A percentile compares a stretch with the other conserved stretches of the same genome.
Evolutionary conservation across 1,140 invertebrate genomes (phyloP).

Genomic region (Bombus confusus): DNA sequence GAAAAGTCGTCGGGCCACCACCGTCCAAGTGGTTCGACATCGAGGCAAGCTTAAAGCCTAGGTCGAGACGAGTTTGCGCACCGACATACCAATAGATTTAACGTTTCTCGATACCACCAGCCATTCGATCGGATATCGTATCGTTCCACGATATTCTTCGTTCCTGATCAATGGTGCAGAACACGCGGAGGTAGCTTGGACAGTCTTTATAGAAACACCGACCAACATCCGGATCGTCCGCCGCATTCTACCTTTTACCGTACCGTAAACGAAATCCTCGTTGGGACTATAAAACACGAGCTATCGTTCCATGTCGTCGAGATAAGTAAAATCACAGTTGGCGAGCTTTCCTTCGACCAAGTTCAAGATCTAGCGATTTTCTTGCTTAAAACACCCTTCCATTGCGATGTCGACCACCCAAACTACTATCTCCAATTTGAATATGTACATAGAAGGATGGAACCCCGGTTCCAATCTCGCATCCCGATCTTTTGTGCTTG

Average conservation of each 20-base stretch:
- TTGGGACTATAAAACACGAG: slow-evolving; percentile 8
- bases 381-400: not conserved
- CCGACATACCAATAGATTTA: slow-evolving; percentile 50
- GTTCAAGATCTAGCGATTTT: slow-evolving; percentile 19
- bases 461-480: not conserved
- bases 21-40: slow-evolving; percentile 14
- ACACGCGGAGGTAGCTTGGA: not conserved
- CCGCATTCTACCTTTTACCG: slow-evolving; percentile 4
- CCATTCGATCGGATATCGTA: slow-evolving; percentile 50
- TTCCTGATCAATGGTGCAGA: slow-evolving; percentile 48
- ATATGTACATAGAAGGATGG: not conserved
- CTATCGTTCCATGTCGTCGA: slow-evolving; percentile 15
- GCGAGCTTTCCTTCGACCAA: not conserved
- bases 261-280: slow-evolving; percentile 43
- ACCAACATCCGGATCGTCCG: slow-evolving; percentile 16
- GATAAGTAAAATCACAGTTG: slow-evolving; percentile 27
- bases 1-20: slow-evolving; percentile 28
- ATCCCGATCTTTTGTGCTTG: not conserved
- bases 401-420: not conserved
- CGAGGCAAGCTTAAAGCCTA: slow-evolving; percentile 45
- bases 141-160: slow-evolving; percentile 40
- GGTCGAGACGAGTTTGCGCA: slow-evolving; percentile 29
- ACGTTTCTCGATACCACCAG: slow-evolving; percentile 52
- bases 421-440: slow-evolving; percentile 26
- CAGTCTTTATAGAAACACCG: slow-evolving; percentile 23